Base-by-base conservation (phyloP, 1,140 invertebrate genomes). In the Drosophila fuyamai region DNA sequence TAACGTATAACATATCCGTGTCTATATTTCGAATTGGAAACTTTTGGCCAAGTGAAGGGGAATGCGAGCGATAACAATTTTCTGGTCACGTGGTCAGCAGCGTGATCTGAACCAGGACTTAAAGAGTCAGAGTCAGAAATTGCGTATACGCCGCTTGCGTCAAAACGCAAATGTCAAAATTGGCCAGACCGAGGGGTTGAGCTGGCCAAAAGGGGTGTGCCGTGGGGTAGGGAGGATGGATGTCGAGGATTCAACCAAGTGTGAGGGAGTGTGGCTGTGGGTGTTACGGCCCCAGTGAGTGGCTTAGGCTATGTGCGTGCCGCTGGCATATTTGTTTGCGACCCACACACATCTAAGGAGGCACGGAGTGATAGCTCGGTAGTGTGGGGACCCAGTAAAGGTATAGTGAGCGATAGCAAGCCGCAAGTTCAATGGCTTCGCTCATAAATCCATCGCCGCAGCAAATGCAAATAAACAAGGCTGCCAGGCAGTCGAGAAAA, bases 391-490 rank as follows among this genome's bases (percentile, higher is more conserved):
- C n/a, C 10, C 10, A 1, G 12, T 14, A 43, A 53, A 74, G 41
- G 48, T 38, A 48, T 5, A 54, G 43, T 41, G 51, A 70, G 51
- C 66, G 51, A 50, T 41, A 14, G 51, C 51, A 29, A 13, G 14
- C 59, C 55, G 60, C 46, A 57, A 70, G 83, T 82, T 88, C 79
- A 88, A 72, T 77, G 79, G 72, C 77, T 82, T 76, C 53, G 60
- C 38, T 63, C 79, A 86, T 86, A 86, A 86, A 86, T 86, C 71
- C 76, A 86, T 88, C 71, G 71, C 79, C 76, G 60, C 62, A 56
- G 76, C 79, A 66, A 88, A 86, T 79, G 78, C 83, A 88, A 88
- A 86, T 88, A 86, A 88, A 86, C 79, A 79, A 56, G 59, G 58
- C 53, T 29, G 43, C 48, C 75, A 29, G 23, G 47, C 23, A 29